phyloP scores from a whole-genome alignment of 1,140 invertebrate species.

The Phthorimaea operculella region DNA sequence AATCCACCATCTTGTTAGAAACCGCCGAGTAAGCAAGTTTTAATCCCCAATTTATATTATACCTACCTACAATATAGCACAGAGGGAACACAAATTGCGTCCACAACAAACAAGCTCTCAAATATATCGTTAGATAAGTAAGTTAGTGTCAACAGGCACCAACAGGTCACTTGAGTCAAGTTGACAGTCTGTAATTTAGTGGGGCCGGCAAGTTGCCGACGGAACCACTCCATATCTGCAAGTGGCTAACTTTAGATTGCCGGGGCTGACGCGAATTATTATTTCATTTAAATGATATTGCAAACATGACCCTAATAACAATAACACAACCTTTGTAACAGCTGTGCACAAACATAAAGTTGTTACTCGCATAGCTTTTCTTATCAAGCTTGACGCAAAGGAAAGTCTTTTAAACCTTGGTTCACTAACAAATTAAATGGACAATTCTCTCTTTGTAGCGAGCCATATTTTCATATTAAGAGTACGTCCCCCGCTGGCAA shows the following conservation, averaged over 20 bases:
- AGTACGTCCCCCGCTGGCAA: constrained; percentile 39
- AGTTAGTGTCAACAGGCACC: constrained; percentile 58
- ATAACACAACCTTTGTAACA: no score
- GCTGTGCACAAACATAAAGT: no score
- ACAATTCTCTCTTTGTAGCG: constrained; percentile 42
- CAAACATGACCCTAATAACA: no score
- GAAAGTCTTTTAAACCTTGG: not conserved
- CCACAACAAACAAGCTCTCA: constrained; percentile 26
- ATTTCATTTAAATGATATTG: not conserved
- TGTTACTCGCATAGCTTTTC: no score
- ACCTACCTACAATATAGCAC: no score
- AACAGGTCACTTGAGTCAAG: constrained; percentile 63
- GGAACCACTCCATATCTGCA: constrained; percentile 53
- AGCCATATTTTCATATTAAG: constrained; percentile 58
- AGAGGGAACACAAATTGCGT: not conserved
- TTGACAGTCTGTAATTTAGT: constrained; percentile 62
- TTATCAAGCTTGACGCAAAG: no score
- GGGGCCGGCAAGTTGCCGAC: constrained; percentile 43
- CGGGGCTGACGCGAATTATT: constrained; percentile 30
- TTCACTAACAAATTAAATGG: constrained; percentile 43
- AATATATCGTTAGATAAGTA: constrained; percentile 20
- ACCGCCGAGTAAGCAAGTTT: no score
- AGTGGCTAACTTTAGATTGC: constrained; percentile 51
- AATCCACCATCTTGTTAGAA: no score
- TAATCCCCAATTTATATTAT: no score